A percentile compares a stretch with the other conserved stretches of the same genome.
Evolutionary conservation across 2,113 vertebrate genomes (phyloP).

Genomic region (Chaenogobius annularis): DNA sequence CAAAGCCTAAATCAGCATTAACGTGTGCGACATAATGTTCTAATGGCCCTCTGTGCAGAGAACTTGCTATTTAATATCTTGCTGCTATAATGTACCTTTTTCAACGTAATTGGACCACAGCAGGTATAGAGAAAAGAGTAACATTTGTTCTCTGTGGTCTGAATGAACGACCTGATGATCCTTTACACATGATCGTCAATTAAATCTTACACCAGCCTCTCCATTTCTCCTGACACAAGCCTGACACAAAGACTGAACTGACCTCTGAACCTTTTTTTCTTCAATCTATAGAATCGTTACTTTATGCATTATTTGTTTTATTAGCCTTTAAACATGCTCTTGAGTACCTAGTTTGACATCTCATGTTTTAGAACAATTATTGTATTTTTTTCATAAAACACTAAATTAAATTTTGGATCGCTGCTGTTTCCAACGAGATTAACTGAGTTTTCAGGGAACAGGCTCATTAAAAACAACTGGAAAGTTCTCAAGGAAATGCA

Average conservation of each 20-base stretch:
- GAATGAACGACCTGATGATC: not conserved
- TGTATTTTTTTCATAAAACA: no score
- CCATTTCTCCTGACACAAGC: not conserved
- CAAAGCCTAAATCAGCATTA: constrained; percentile 62
- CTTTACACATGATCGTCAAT: not conserved
- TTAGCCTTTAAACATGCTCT: not conserved
- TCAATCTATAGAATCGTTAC: not conserved
- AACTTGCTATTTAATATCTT: constrained; percentile 48
- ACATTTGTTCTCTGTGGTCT: not conserved
- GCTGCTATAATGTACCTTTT: constrained; percentile 25
- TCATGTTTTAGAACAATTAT: no score
- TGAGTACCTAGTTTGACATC: no score
- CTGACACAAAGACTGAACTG: not conserved
- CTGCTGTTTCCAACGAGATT: no score
- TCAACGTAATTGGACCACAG: not conserved
- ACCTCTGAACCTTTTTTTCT: not conserved
- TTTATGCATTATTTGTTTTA: not conserved
- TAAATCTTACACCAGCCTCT: not conserved
- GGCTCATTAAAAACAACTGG: no score
- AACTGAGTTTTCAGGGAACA: no score
- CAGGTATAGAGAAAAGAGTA: not conserved
- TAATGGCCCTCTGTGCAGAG: constrained; percentile 44
- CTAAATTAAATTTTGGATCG: no score
- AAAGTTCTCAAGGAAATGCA: no score
- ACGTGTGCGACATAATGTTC: constrained; percentile 39